Evolutionary conservation across 2,797 vertebrate species (phyloP).

Genomic region (Acropternis orthonyx): DNA sequence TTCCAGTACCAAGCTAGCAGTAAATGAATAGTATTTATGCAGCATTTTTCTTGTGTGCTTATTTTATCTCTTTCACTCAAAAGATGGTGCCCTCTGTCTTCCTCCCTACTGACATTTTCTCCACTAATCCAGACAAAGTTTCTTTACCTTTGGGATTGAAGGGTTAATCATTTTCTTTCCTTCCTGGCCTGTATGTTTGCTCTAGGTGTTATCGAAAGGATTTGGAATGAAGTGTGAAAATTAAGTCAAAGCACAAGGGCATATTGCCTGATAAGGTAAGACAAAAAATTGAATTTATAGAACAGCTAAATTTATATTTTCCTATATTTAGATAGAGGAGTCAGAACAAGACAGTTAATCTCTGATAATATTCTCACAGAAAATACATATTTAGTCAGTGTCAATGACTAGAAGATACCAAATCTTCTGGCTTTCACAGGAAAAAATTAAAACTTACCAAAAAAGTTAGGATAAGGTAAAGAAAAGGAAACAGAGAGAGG

Average conservation of each 20-base stretch:
- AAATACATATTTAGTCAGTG: not conserved
- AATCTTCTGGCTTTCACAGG: not conserved
- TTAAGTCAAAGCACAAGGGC: not conserved
- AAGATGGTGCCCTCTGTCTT: not conserved
- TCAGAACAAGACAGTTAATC: not conserved
- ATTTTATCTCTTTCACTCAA: not conserved
- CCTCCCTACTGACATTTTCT: not conserved
- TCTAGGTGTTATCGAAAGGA: not conserved
- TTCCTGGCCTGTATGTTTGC: not conserved
- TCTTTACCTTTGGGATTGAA: not conserved
- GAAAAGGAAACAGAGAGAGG: not conserved
- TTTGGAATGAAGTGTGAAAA: not conserved
- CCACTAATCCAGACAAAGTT: not conserved
- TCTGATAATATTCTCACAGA: not conserved
- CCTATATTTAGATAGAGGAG: not conserved
- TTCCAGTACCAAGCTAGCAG: not conserved
- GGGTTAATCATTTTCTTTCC: not conserved
- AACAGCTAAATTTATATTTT: not conserved
- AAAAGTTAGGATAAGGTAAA: not conserved
- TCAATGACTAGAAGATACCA: not conserved
- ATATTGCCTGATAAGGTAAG: not conserved
- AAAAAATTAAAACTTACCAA: not conserved
- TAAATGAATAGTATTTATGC: not conserved
- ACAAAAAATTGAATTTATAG: not conserved
- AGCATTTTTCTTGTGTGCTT: not conserved